These are phyloP conservation scores for Piliocolobus tephrosceles DNA, from an alignment of 2,113 vertebrate genomes.

Conservation along the genomic window DNA sequence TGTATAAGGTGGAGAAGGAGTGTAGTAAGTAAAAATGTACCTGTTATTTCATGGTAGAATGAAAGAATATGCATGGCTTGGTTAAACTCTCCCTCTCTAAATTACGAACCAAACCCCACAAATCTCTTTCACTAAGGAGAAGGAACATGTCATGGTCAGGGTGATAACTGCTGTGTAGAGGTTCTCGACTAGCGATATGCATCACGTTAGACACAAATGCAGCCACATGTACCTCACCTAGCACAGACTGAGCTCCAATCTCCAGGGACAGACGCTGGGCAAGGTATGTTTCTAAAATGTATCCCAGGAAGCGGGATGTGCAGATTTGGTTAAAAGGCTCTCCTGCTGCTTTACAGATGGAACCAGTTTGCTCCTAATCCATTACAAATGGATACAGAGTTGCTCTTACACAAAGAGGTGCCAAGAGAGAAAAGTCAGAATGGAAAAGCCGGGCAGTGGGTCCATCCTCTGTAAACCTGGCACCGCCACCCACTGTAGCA, in stretches of 20 bases:
- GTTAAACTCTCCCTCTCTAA: neutral
- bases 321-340: neutral
- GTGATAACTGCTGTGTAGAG: neutral
- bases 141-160: neutral
- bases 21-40: neutral
- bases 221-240: neutral
- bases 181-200: neutral
- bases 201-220: neutral
- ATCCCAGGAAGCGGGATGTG: neutral
- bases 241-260: neutral
- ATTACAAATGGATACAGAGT: neutral
- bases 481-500: neutral
- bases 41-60: constrained; percentile 9
- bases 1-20: neutral
- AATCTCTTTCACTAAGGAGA: neutral
- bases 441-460: neutral
- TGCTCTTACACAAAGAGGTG: neutral
- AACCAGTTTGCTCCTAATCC: neutral
- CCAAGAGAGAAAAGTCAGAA: neutral
- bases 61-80: neutral
- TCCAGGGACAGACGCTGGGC: neutral
- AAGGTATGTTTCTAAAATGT: neutral
- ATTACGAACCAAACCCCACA: neutral
- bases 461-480: neutral
- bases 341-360: neutral